Conservation (phyloP, 2,888 invertebrate species). For the Yponomeuta evonymella region DNA sequence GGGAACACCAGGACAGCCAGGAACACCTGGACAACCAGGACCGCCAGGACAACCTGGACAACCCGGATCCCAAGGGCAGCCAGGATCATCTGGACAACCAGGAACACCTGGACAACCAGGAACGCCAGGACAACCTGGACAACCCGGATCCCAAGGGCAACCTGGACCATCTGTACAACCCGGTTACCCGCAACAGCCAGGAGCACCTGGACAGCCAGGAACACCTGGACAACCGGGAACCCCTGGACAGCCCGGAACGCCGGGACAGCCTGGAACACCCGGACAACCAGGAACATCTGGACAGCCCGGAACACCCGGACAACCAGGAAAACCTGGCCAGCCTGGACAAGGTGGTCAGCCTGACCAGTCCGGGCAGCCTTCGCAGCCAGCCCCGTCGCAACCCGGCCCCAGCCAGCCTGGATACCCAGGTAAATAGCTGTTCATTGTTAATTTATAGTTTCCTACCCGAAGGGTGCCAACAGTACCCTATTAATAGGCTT, state of each 20-base stretch:
- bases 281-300: conserved; percentile 32
- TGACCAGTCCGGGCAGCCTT: conserved; percentile 16
- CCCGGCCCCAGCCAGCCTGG: conserved; percentile 57
- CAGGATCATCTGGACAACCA: conserved; percentile 41
- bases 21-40: conserved; percentile 23
- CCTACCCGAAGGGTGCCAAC: not conserved
- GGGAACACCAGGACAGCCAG: conserved; percentile 19
- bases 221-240: conserved; percentile 19
- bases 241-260: conserved; percentile 14
- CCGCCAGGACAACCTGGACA: conserved; percentile 29
- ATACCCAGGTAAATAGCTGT: conserved; percentile 27
- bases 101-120: conserved; percentile 27
- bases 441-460: not conserved
- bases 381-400: conserved; percentile 31
- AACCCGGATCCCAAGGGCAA: conserved; percentile 29
- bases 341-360: conserved; percentile 28
- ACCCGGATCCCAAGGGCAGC: conserved; percentile 29
- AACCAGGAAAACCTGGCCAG: conserved; percentile 22
- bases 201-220: conserved; percentile 24
- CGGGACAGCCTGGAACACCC: conserved; percentile 17
- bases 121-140: conserved; percentile 30
- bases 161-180: conserved; percentile 26
- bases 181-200: not conserved
- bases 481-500: not conserved
- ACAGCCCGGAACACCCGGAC: conserved; percentile 20